Evolutionary conservation across 2,113 vertebrate species (phyloP).

Genomic region (Nannospalax galili): DNA sequence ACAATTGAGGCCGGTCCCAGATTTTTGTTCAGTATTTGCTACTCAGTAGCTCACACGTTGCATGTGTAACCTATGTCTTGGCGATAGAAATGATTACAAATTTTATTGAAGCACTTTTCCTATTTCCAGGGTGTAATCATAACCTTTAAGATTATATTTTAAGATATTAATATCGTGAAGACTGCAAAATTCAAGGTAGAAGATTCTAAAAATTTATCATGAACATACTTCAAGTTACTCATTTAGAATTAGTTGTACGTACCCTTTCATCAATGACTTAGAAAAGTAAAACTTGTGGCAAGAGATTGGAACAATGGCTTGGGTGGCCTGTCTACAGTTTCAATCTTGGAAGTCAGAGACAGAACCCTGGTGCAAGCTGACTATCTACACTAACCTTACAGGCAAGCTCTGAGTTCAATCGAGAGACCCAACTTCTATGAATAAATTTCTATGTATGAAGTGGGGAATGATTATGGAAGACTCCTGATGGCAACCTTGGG

Average conservation of each 20-base stretch:
- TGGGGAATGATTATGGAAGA: background rate
- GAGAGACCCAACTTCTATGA: background rate
- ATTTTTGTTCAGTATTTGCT: background rate
- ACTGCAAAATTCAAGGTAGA: background rate
- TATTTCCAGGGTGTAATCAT: background rate
- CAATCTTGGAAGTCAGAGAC: background rate
- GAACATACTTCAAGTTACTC: background rate
- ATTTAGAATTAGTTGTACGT: background rate
- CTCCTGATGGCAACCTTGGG: background rate
- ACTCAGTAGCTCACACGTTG: background rate
- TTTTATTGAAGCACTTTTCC: background rate
- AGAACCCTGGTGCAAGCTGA: background rate
- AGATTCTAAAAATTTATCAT: background rate
- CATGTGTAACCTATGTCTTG: background rate
- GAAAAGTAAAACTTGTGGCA: background rate
- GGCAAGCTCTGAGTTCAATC: background rate
- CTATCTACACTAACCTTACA: background rate
- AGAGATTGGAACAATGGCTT: background rate
- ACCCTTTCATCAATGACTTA: background rate
- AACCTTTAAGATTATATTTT: slow-evolving; percentile 4
- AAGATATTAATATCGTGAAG: background rate
- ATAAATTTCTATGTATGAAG: background rate
- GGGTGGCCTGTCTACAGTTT: background rate
- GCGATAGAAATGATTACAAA: background rate
- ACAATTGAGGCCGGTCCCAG: background rate